Evolutionary conservation across 2,888 invertebrate genomes (phyloP), one percentile per base, ranked within the genome.

Genomic region (Cosmia pyralina): DNA sequence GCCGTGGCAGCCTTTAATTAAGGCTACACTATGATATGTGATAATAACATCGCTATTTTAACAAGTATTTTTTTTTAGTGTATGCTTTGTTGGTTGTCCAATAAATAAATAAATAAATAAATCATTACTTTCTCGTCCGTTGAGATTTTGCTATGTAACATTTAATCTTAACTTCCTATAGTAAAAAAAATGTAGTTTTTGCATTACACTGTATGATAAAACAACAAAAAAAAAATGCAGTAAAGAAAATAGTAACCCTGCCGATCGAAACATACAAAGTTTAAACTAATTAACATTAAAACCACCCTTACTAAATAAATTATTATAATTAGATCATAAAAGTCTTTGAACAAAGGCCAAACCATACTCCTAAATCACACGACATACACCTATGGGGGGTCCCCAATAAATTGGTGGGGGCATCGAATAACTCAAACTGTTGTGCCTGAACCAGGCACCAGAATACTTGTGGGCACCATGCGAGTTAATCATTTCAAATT

Each of bases 351-450:
- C 11, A 28, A 44, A 73, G 53, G 34, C 19, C 50, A 53, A 44
- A 7, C 44, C 41, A 41, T 53, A 48, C 58, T 22, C 10, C 5
- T 22, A 75, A 50, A 62, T 34, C 38, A 78, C 22, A 38, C 15
- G 19, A 22, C 53, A 41, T 2, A 44, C 44, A 19, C 50, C 13
- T 13, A 60, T 62, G 46, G 66, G 76, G 69, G 75, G 72, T 57
- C 62, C 67, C 22, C n/a, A 69, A 62, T 77, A 80, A 69, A 77
- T 73, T 85, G 84, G 75, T 73, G 15, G 58, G 19, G 22, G 55
- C 34, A 19, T 28, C 55, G 28, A 68, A 85, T 82, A 69, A 72
- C 70, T 71, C 62, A 84, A 74, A 84, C 62, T 74, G 79, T 69
- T 72, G 68, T 63, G 46, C 50, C n/a, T 69, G 64, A 77, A 78